Base-by-base conservation (phyloP, 92 coral and sea anemone genomes). In the Parazoanthus swiftii region DNA sequence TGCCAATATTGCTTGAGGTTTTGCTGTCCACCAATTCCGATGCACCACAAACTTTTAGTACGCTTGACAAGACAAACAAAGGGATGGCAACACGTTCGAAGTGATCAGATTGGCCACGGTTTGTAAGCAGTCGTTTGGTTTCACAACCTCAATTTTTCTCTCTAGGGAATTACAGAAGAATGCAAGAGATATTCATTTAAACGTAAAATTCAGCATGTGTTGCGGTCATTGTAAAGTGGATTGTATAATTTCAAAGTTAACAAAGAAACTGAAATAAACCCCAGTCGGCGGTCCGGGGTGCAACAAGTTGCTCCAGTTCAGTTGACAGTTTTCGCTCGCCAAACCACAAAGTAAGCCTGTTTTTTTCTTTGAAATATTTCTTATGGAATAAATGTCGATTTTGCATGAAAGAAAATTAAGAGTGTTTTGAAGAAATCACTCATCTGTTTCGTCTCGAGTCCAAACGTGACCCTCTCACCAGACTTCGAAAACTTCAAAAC, bases 1-100 rank as follows among this genome's bases (percentile, higher is more conserved):
- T 93, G 82, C 98, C 98, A 93, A 95, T 95, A 86, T 91, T 95
- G 98, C 89, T 88, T 84, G 79, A 84, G 44, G 38, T 84, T 72
- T 44, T 73, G 88, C 37, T 74, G 91, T 86, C 65, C 74, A 78
- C 51, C 77, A 68, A 78, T 74, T 6, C 73, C 85, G 65, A 46
- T 39, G 23, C 78, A 35, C 36, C 78, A 35, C 46, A 15, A 33
- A 76, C 25, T 43, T 21, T 56, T 13, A 68, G 76, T 25, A 25
- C 63, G 38, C 77, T 67, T 82, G 44, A 76, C 5, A 39, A 44
- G 29, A 50, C 80, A 76, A 76, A 76, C 80, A 20, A 20, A 33
- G 59, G 29, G 33, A 6, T 54, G 10, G 37, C 70, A 56, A 15
- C 46, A 43, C 39, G 42, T 51, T 15, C 20, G 18, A 13, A 54